Conservation (phyloP, 2,888 invertebrate genomes). For the Tinea semifulvella region DNA sequence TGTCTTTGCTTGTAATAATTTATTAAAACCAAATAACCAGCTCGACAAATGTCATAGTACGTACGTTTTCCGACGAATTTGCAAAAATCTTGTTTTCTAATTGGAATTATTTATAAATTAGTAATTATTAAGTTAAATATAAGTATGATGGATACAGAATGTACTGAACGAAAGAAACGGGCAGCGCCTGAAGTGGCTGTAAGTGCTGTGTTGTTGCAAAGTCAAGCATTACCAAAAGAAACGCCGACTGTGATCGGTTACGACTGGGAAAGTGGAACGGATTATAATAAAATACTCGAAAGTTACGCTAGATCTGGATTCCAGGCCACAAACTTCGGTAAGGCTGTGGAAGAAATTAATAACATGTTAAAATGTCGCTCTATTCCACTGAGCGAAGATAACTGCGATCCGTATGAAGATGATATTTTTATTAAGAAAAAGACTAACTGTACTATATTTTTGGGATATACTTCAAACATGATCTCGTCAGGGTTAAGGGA, state of each 20-base stretch:
- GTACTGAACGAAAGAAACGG: conserved; percentile 31
- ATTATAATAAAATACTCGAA: conserved; percentile 84
- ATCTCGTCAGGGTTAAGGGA: conserved; percentile 95
- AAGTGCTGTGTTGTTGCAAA: conserved; percentile 76
- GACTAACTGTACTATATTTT: conserved; percentile 91
- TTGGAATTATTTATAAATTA: too few species aligned
- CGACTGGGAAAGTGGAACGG: conserved; percentile 90
- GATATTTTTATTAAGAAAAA: conserved; percentile 82
- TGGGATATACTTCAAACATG: conserved; percentile 98
- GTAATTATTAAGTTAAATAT: too few species aligned
- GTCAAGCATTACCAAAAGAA: conserved; percentile 71
- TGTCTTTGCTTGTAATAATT: too few species aligned
- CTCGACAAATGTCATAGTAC: too few species aligned
- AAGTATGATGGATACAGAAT: conserved; percentile 34
- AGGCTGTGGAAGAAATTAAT: conserved; percentile 90
- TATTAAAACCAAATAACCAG: too few species aligned
- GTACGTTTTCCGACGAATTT: too few species aligned
- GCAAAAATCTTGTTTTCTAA: too few species aligned
- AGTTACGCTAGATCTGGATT: conserved; percentile 89
- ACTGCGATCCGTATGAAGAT: conserved; percentile 73
- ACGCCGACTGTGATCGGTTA: conserved; percentile 84
- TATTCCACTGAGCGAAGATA: conserved; percentile 73
- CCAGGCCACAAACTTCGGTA: conserved; percentile 95
- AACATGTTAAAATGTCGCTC: conserved; percentile 86
- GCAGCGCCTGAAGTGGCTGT: conserved; percentile 65